Evolutionary conservation across 2,888 invertebrate genomes (phyloP), one percentile per base, ranked within the genome.

Genomic region (Lasiommata megera): DNA sequence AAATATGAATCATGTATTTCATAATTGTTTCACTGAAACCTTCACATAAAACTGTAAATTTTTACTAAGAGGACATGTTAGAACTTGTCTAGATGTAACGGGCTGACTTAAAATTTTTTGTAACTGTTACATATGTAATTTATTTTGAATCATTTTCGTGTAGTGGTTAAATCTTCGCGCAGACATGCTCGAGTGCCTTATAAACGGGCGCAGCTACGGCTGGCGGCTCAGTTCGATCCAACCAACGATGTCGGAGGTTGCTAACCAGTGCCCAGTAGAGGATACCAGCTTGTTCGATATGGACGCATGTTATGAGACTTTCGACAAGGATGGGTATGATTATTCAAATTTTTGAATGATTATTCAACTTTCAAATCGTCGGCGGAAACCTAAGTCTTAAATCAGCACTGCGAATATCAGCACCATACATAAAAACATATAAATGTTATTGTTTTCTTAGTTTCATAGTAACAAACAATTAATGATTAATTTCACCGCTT

Each of bases 221-320:
- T 72, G 72, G 69, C 74, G 74, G 72, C 73, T 84, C 85, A 90
- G 77, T 89, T 80, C 84, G 81, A 78, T 78, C 75, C 81, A 81
- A 75, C 79, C 82, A 77, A 84, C 84, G 79, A 88, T 89, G 90
- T 79, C 81, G 80, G 82, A 82, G 75, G 87, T 80, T 79, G 82
- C 75, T 69, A 80, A 80, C 83, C 81, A 77, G 52, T 67, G 76
- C 56, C 71, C 79, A 80, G 79, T 85, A 76, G 92, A 92, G 74
- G 90, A 92, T 81, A 84, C 83, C 71, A 89, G 90, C 84, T 90
- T 91, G 77, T 81, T 87, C 84, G 93, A 93, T 82, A 97, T 97
- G 97, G 97, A 97, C 92, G 96, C 96, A 78, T 97, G 97, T 88
- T 96, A 96, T 84, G 94, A 95, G 73, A 96, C 96, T 68, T 97